Evolutionary conservation across 1,140 invertebrate species (phyloP).

Genomic region (Cherax quadricarinatus): DNA sequence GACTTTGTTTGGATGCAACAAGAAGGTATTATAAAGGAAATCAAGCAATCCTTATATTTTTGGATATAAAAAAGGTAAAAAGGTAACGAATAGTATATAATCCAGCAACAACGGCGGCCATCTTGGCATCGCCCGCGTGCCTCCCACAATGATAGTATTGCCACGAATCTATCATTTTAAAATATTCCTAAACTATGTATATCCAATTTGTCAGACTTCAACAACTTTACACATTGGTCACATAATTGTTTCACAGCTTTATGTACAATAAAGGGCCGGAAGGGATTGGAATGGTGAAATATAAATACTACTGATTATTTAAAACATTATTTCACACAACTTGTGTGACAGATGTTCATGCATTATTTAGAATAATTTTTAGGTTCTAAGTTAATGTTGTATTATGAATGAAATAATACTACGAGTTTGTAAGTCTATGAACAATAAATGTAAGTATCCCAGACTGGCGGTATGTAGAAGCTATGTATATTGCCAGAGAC

Average conservation of each 20-base stretch:
- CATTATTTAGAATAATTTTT: neutral
- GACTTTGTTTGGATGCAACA: neutral
- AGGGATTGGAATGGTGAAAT: neutral
- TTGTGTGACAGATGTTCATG: neutral
- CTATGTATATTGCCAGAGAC: conserved; percentile 20
- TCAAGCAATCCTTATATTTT: neutral
- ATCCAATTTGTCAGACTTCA: neutral
- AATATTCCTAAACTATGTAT: neutral
- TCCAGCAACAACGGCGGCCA: neutral
- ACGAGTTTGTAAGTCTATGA: neutral
- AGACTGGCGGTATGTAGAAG: neutral
- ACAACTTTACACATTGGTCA: neutral
- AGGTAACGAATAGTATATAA: neutral
- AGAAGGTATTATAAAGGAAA: no score
- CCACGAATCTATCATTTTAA: neutral
- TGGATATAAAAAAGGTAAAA: neutral
- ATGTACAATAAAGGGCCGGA: neutral
- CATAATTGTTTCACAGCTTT: neutral
- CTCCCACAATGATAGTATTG: neutral
- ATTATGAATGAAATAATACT: no score
- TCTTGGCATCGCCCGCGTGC: neutral
- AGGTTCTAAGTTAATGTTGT: neutral
- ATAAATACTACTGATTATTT: neutral
- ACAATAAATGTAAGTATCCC: neutral
- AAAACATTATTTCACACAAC: neutral